A percentile compares a stretch with the other conserved stretches of the same genome.
Conservation (phyloP, 1,140 invertebrate species). For the Aplysia californica region DNA sequence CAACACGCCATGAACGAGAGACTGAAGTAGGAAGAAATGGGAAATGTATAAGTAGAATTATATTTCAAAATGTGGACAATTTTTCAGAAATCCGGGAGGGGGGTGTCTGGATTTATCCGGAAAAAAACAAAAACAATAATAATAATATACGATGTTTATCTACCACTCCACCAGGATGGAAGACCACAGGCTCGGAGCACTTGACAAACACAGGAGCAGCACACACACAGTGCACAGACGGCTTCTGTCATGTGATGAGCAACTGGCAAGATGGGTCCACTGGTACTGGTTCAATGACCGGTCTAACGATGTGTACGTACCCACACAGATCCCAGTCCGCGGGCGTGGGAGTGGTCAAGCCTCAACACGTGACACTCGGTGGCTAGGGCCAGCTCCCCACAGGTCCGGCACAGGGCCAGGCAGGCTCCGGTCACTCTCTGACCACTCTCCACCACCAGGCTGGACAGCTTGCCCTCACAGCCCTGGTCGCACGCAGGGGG, state of each 20-base stretch:
- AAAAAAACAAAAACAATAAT: no score
- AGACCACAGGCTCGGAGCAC: neutral
- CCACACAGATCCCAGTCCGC: neutral
- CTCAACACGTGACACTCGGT: constrained; percentile 47
- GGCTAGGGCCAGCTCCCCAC: constrained; percentile 58
- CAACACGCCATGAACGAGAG: neutral
- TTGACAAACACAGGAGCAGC: no score
- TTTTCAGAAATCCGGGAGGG: no score
- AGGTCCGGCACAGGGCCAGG: constrained; percentile 44
- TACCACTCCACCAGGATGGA: neutral
- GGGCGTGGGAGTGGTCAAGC: constrained; percentile 35
- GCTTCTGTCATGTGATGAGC: no score
- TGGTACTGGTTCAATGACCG: neutral
- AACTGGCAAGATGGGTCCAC: no score
- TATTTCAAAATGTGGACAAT: no score
- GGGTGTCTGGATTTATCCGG: no score
- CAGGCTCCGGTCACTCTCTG: constrained; percentile 44
- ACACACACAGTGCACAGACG: no score
- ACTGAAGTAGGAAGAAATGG: neutral
- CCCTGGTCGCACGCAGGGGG: no score
- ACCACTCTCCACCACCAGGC: constrained; percentile 50
- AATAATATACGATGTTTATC: no score
- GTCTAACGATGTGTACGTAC: neutral
- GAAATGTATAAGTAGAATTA: neutral
- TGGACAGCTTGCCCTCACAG: constrained; percentile 56